Conservation (phyloP, 2,797 vertebrate genomes). For the Chrosomus eos region DNA sequence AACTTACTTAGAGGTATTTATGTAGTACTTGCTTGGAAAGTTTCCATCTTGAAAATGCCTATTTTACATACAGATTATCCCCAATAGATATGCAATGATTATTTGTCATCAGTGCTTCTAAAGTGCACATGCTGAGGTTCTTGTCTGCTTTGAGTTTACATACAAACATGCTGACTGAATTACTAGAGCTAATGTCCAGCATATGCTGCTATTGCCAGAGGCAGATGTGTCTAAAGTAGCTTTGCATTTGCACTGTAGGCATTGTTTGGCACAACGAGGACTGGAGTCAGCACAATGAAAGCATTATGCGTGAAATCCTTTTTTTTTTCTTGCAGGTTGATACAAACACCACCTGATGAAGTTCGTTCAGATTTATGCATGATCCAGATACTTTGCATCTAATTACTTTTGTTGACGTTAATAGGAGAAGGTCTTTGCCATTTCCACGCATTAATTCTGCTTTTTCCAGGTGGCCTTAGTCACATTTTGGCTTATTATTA, state of each 20-base stretch:
- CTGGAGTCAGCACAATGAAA: slow-evolving; percentile 31
- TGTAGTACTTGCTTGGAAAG: background rate
- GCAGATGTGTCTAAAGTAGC: slow-evolving; percentile 26
- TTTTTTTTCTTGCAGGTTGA: slow-evolving; percentile 11
- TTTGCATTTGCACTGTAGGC: slow-evolving; percentile 19
- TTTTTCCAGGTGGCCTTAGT: slow-evolving; percentile 40
- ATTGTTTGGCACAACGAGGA: slow-evolving; percentile 9
- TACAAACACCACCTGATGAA: slow-evolving; percentile 30
- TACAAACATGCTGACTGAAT: slow-evolving; percentile 42
- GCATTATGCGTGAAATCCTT: slow-evolving; percentile 27
- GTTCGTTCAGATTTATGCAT: background rate
- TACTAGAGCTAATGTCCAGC: slow-evolving; percentile 39
- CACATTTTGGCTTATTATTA: slow-evolving; percentile 50
- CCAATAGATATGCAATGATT: background rate
- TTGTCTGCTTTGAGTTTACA: slow-evolving; percentile 20
- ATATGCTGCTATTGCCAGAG: slow-evolving; percentile 36
- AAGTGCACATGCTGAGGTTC: slow-evolving; percentile 18
- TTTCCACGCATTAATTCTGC: slow-evolving; percentile 8
- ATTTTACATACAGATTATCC: background rate
- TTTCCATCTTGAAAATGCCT: background rate
- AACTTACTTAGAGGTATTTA: background rate
- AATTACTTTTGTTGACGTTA: slow-evolving; percentile 16
- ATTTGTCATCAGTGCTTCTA: slow-evolving; percentile 7
- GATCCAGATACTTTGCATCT: slow-evolving; percentile 5
- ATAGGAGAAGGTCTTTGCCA: slow-evolving; percentile 7